phyloP scores from a whole-genome alignment of 2,797 vertebrate species.

The Perodicticus potto region DNA sequence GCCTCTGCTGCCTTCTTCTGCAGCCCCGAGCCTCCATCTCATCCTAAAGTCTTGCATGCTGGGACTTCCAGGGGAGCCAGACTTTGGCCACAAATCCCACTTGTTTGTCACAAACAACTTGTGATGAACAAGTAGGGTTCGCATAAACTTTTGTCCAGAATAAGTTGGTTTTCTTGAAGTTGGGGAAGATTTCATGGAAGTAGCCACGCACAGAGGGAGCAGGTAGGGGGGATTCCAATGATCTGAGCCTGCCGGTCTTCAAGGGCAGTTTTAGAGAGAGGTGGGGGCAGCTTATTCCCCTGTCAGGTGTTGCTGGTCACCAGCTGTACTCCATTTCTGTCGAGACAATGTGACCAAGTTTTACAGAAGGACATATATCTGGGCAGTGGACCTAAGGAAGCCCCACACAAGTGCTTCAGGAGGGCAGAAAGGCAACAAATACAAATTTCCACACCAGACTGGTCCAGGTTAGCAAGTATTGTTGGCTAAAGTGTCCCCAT shows the following conservation, averaged over 20 bases:
- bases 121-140: no score
- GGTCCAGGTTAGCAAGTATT: background rate
- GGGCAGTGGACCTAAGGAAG: background rate
- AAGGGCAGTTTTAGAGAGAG: background rate
- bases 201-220: background rate
- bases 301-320: background rate
- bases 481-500: background rate
- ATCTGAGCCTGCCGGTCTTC: background rate
- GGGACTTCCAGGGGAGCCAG: background rate
- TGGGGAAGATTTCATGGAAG: background rate
- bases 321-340: background rate
- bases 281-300: background rate
- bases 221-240: no score
- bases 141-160: background rate
- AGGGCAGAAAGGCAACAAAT: background rate
- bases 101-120: no score
- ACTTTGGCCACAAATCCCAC: background rate
- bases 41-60: background rate
- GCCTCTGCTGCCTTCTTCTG: background rate
- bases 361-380: background rate
- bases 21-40: background rate
- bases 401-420: background rate
- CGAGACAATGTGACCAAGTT: background rate
- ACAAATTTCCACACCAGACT: background rate
- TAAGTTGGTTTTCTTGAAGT: background rate